Percentiles rank a stretch among this genome's conserved stretches.
These are phyloP conservation scores for Pocillopora meandrina DNA, from an alignment of 92 coral and sea anemone species.

Conservation along the genomic window DNA sequence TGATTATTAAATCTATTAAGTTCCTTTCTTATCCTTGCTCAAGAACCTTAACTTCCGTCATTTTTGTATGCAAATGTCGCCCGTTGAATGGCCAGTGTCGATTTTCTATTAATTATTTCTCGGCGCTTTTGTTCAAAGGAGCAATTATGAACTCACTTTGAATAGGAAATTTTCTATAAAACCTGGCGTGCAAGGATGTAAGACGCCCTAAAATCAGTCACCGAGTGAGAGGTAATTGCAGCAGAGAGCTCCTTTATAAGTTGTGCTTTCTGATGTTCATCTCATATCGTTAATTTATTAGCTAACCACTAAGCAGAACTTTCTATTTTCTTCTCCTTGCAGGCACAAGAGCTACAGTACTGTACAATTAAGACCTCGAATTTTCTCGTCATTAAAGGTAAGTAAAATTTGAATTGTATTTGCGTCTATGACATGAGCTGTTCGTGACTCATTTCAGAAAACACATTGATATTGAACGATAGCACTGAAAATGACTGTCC, in stretches of 20 bases:
- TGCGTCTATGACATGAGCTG: not conserved
- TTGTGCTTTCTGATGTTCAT: not conserved
- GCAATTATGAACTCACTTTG: constrained; percentile 35
- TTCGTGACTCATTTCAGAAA: not conserved
- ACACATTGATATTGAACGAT: no score
- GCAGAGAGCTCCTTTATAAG: not conserved
- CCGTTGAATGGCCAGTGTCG: constrained; percentile 36
- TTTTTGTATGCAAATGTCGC: constrained; percentile 25
- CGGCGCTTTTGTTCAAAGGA: constrained; percentile 29
- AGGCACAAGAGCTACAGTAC: not conserved
- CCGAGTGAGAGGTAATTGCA: not conserved
- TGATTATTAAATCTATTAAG: constrained; percentile 33
- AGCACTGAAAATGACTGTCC: no score
- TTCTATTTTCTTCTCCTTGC: not conserved
- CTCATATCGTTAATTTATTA: not conserved
- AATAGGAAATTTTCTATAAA: constrained; percentile 13
- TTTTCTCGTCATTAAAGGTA: not conserved
- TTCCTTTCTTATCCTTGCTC: constrained; percentile 27
- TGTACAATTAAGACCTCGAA: not conserved
- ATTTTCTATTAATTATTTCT: constrained; percentile 32
- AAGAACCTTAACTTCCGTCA: constrained; percentile 31
- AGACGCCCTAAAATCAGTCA: not conserved
- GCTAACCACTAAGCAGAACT: not conserved
- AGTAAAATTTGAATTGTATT: not conserved
- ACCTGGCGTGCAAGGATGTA: not conserved